Evolutionary conservation across 2,888 invertebrate genomes (phyloP), one percentile per base, ranked within the genome.

Genomic region (Leptogaster cylindrica): DNA sequence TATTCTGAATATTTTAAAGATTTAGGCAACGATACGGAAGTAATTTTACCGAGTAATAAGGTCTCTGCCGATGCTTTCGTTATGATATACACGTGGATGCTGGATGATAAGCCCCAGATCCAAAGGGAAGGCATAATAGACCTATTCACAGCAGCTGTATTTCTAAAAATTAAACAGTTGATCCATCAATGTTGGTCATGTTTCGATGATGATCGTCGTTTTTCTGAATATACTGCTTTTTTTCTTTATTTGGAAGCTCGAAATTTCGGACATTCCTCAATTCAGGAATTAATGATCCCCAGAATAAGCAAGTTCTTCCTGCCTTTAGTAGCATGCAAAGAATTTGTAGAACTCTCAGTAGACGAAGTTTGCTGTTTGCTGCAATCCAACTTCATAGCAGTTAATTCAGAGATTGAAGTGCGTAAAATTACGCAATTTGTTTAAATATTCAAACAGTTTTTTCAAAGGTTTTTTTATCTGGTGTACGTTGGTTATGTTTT

Each of bases 11-110:
- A 77, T 51, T 80, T 81, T 65, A 75, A 76, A 69, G 75, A 77
- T 14, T 69, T 76, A n/a, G 72, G 68, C 39, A 76, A 75, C 61
- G 76, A 75, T 12, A 69, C 74, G 51, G n/a, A 39, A 3, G 51
- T 65, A 2, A 27, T 51, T 16, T 16, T 65, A n/a, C 78, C 79
- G 0, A 51, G 67, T 77, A 75, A 78, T 20, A 82, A 77, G 68
- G 83, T 87, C 0, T 82, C 84, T 1, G 80, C 85, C 0, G 81
- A 83, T 70, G 86, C 90, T 1, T 92, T 92, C 75, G 84, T 85
- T 52, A 85, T 87, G 70, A 87, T 91, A 63, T 92, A 92, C 78
- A 88, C 90, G 72, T 92, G 92, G 92, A 92, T 92, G 92, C 85
- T 91, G 72, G 88, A 88, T 3, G 87, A 88, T 71, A 86, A 84